Evolutionary conservation across 2,888 invertebrate species (phyloP).

Genomic region (Monoplex corrugatus): DNA sequence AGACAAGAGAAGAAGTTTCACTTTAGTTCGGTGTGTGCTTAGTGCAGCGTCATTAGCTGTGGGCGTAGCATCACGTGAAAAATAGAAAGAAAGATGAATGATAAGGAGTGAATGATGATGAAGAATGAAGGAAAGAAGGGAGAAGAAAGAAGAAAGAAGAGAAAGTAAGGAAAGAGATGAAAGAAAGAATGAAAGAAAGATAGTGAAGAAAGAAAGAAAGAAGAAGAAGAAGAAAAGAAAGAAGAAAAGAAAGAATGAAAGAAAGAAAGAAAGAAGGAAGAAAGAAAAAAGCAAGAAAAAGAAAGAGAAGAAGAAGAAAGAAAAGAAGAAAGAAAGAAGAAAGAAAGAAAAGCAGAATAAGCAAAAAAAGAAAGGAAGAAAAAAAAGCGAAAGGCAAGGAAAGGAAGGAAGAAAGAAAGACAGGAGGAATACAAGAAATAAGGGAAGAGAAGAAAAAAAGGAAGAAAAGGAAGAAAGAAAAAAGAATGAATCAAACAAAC

Average conservation of each 20-base stretch:
- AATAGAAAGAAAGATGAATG: too few relatives aligned
- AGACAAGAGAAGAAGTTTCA: too few relatives aligned
- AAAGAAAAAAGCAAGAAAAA: not conserved
- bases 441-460: too few relatives aligned
- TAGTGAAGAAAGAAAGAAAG: not conserved
- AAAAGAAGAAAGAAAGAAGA: not conserved
- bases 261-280: not conserved
- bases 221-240: not conserved
- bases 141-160: constrained; percentile 5
- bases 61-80: too few relatives aligned
- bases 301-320: not conserved
- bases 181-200: not conserved
- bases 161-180: not conserved
- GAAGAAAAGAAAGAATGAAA: not conserved
- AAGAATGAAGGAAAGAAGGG: not conserved
- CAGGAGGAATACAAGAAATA: not conserved
- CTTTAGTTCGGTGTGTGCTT: too few relatives aligned
- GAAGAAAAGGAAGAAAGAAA: too few relatives aligned
- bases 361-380: too few relatives aligned
- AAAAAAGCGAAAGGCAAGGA: too few relatives aligned
- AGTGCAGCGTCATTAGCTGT: too few relatives aligned
- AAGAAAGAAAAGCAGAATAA: not conserved
- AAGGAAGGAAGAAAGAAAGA: too few relatives aligned
- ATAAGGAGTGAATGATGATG: too few relatives aligned
- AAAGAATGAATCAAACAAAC: not conserved